phyloP scores from a whole-genome alignment of 2,888 invertebrate genomes.

The Bugulina stolonifera region DNA sequence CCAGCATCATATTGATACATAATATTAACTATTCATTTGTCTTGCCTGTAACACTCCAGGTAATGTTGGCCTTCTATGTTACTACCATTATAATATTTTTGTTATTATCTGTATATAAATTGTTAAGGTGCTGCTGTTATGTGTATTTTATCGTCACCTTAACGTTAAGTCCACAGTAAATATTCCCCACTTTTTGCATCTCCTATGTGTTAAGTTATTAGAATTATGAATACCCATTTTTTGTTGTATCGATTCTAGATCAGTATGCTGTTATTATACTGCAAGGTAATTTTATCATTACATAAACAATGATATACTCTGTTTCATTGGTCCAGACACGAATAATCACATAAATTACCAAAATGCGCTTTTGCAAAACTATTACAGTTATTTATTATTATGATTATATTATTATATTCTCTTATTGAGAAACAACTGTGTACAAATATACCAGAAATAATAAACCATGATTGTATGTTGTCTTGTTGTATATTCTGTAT shows the following conservation, averaged over 20 bases:
- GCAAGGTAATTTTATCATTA: no score
- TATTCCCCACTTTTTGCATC: background rate
- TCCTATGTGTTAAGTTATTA: background rate
- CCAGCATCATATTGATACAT: no score
- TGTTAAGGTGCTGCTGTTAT: background rate
- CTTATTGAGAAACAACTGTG: background rate
- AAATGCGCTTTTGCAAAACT: constrained; percentile 20
- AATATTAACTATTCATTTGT: no score
- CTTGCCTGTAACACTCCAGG: no score
- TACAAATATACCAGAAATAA: no score
- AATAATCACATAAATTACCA: constrained; percentile 22
- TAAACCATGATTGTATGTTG: no score
- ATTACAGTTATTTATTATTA: background rate
- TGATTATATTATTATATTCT: background rate
- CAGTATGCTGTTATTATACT: background rate
- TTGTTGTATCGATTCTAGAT: background rate
- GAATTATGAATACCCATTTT: no score
- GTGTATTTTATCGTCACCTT: background rate
- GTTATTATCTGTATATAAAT: background rate
- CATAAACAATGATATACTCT: background rate
- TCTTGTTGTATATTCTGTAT: no score
- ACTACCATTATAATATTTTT: no score
- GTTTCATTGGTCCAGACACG: constrained; percentile 14
- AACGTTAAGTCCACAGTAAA: background rate
- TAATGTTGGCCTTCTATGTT: no score